phyloP scores from a whole-genome alignment of 2,888 invertebrate genomes.

The Lithosia quadra region DNA sequence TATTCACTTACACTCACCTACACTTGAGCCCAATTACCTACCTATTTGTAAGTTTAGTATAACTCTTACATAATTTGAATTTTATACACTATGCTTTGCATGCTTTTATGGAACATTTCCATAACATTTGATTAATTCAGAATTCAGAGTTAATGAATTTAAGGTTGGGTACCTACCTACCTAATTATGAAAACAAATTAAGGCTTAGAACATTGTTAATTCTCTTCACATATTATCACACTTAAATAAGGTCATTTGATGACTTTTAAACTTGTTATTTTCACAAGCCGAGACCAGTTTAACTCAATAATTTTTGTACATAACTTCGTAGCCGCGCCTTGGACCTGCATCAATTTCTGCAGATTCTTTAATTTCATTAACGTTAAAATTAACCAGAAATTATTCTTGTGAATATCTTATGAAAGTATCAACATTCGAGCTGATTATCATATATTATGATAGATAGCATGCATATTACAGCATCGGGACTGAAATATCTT shows the following conservation, averaged over 20 bases:
- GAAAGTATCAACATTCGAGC: too few relatives aligned
- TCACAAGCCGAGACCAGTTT: constrained; percentile 6
- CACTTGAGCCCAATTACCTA: constrained; percentile 66
- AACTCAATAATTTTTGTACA: constrained; percentile 4
- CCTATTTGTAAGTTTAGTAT: constrained; percentile 47
- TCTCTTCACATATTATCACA: neutral
- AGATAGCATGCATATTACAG: too few relatives aligned
- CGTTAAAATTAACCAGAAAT: neutral
- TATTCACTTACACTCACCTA: constrained; percentile 71
- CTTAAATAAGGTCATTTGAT: constrained; percentile 6
- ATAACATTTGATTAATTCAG: constrained; percentile 19
- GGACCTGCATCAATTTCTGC: neutral
- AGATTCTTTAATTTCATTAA: neutral
- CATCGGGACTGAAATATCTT: too few relatives aligned
- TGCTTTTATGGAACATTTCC: constrained; percentile 16
- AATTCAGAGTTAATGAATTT: constrained; percentile 1
- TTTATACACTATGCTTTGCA: constrained; percentile 18
- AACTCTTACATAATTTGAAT: constrained; percentile 46
- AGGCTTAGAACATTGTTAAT: neutral
- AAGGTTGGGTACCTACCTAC: neutral
- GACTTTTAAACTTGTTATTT: constrained; percentile 9
- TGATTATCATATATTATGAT: too few relatives aligned
- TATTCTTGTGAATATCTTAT: neutral
- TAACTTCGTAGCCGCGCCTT: neutral
- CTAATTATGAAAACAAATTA: neutral